These are phyloP conservation scores for Ginglymostoma cirratum DNA, from an alignment of 2,113 vertebrate genomes.

Conservation along the genomic window DNA sequence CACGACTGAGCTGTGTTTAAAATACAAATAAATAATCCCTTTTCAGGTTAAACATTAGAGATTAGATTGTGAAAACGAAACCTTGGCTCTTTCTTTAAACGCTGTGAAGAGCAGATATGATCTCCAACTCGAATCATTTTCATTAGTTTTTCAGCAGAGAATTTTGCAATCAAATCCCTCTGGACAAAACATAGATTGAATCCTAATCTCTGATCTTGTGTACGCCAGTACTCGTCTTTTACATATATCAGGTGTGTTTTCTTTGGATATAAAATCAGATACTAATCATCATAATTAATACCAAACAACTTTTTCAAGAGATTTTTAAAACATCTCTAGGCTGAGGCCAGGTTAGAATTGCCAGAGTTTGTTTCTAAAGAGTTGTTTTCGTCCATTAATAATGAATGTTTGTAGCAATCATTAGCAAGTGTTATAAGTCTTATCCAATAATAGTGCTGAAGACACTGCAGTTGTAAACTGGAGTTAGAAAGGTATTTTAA, in stretches of 20 bases:
- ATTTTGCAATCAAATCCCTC: constrained; percentile 40
- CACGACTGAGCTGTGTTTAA: neutral
- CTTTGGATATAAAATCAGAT: constrained; percentile 51
- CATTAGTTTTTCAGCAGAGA: constrained; percentile 39
- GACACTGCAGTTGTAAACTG: neutral
- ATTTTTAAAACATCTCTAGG: constrained; percentile 38
- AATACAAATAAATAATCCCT: constrained; percentile 8
- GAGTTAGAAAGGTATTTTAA: neutral
- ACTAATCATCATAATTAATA: constrained; percentile 61
- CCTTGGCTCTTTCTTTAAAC: neutral
- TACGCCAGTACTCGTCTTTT: constrained; percentile 48
- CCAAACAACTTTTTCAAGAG: constrained; percentile 48
- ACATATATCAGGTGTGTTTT: constrained; percentile 49
- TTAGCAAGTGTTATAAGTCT: neutral
- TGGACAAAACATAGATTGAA: constrained; percentile 47
- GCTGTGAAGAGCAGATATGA: neutral
- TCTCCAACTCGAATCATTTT: constrained; percentile 35
- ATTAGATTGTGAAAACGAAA: neutral
- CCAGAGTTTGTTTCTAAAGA: neutral
- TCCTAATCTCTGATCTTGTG: constrained; percentile 45
- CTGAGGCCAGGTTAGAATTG: neutral
- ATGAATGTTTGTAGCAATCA: neutral
- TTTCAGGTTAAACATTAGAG: neutral
- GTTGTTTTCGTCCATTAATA: neutral
- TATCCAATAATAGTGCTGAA: neutral